Base-by-base conservation (phyloP, 1,140 invertebrate genomes). In the Drosophila lacteicornis region DNA sequence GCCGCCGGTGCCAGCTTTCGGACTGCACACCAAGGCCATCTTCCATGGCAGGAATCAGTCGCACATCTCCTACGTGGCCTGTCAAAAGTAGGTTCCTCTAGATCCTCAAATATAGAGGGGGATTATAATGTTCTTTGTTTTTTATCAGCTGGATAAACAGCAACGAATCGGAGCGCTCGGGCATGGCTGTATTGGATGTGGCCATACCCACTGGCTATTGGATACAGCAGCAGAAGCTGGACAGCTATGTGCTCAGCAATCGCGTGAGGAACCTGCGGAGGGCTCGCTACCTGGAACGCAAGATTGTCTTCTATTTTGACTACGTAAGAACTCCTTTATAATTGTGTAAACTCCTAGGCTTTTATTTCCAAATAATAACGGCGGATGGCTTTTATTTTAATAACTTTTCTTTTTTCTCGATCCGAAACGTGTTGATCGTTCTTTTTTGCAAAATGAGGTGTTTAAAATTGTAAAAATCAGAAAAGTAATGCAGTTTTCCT, bases 271-370 rank as follows among this genome's bases (percentile, higher is more conserved):
- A 97, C 92, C 94, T 99, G 50, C 96, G 97, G 91, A 94, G 97
- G 79, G 98, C 98, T 13, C 95, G 96, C 82, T 99, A 96, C 93
- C 25, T 83, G 42, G 95, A 96, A 49, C 94, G 95, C 70, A 98
- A 98, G 94, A 95, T 98, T 53, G 92, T 97, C n/a, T 99, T 99
- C 93, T 99, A 98, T 92, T 99, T 99, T 92, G 96, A 99, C 92
- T 98, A 97, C 93, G 96, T 97, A 94, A 96, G 95, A 94, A 1
- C 3, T 12, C 47, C 0, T 2, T 11, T 2, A 12, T 25, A 25
- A 25, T 25, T 25, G 22, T 25, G 22, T 25, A 25, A 4, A 25
- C 22, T 25, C 22, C 22, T 4, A 25, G 22, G 22, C 22, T 25
- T 25, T 25, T 25, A 25, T 25, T 25, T 25, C 22, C 3, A 25